Evolutionary conservation across 37 sponge, comb jelly and placozoan genomes (phyloP), one percentile per base, ranked within the genome.

Genomic region (Bolinopsis microptera): DNA sequence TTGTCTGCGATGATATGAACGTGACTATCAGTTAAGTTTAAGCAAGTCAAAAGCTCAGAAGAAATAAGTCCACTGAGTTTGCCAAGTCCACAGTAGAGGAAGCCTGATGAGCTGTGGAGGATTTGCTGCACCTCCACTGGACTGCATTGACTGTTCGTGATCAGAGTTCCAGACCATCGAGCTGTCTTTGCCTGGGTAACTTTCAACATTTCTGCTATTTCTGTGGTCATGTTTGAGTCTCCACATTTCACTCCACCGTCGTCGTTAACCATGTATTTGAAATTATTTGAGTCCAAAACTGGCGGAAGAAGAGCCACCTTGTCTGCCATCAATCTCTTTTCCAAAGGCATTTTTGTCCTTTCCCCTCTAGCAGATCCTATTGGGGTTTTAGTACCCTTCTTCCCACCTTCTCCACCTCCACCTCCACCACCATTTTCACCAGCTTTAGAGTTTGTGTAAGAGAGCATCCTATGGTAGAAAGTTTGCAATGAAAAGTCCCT

Each of bases 41-140:
- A 27, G 5, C 90, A 34, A 27, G 61, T 33, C 36, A 86, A 48
- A 9, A 86, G 61, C n/a, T 86, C 90, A 18, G 61, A 41, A 5
- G 90, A 41, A 30, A 41, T 86, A 23, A 86, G 90, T 0, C 30
- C 25, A 38, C 22, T 36, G 41, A 86, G 3, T n/a, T 39, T 41
- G 25, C 90, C 90, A 8, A 86, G 3, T 36, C 90, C 90, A 86
- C 90, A 86, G 61, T 86, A 86, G 30, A 86, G 13, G 36, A 86
- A 86, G 8, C 90, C 90, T 24, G 90, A 86, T 0, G 61, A 38
- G 41, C 38, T 41, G 34, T 35, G 25, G 5, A 86, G 90, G 41
- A 39, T 5, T 40, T 86, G 38, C 61, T 86, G 90, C 3, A 86
- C 21, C 31, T 86, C 90, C 26, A 86, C 35, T 16, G 90, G 41